Conservation (phyloP, 2,888 invertebrate genomes). For the Coleophora deauratella region DNA sequence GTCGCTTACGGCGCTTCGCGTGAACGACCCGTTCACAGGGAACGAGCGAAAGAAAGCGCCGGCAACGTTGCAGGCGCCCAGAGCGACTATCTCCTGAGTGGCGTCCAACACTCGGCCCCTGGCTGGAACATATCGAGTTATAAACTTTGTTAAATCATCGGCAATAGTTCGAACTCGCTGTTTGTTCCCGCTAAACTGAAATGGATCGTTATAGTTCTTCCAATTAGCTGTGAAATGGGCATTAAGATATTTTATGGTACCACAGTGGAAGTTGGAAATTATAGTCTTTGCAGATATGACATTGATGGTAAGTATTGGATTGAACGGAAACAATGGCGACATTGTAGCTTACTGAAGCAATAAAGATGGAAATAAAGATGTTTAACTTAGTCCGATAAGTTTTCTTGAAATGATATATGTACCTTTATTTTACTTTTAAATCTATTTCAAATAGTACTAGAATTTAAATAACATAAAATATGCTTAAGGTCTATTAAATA, state of each 20-base stretch:
- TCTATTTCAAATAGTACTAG: too few species aligned
- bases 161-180: constrained; percentile 22
- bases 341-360: too few species aligned
- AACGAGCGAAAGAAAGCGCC: constrained; percentile 86
- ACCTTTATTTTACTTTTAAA: too few species aligned
- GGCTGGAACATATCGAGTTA: constrained; percentile 56
- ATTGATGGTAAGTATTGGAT: too few species aligned
- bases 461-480: too few species aligned
- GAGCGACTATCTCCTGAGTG: constrained; percentile 86
- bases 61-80: constrained; percentile 82
- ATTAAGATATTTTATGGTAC: constrained; percentile 1
- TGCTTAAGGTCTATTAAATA: too few species aligned
- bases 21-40: constrained; percentile 84
- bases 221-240: constrained; percentile 11
- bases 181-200: constrained; percentile 21
- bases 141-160: constrained; percentile 32
- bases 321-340: too few species aligned
- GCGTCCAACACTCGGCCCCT: constrained; percentile 81
- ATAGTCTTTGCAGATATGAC: too few species aligned
- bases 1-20: constrained; percentile 85
- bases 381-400: too few species aligned
- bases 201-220: constrained; percentile 23
- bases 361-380: too few species aligned
- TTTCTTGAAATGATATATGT: too few species aligned
- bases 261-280: neutral